Evolutionary conservation across 2,888 invertebrate species (phyloP), one percentile per base, ranked within the genome.

Genomic region (Hylaea fasciaria): DNA sequence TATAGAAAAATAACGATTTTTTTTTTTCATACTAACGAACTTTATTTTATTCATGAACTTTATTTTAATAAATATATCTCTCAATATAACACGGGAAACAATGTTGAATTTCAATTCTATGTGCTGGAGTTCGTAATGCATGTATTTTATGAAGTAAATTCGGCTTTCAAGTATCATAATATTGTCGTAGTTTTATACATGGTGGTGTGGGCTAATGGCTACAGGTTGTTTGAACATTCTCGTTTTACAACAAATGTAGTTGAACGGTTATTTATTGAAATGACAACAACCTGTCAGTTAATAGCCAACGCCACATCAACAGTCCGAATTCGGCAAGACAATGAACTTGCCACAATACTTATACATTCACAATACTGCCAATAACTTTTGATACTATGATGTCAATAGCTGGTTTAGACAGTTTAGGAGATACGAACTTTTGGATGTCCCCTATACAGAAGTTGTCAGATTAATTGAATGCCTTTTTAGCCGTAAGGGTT

Each of bases 401-500:
- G 40, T 55, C 62, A 55, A 63, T 53, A 58, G 51, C 39, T 52
- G 53, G 37, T 57, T 48, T 62, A 47, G 39, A 71, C 76, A 71
- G 68, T 75, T 76, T 82, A 79, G 76, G 68, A 76, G 68, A 77
- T 74, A 78, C 37, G 14, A 81, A 79, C 69, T 78, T 85, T 87
- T 87, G 80, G 84, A 87, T 78, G 76, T 72, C 82, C 82, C 22
- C 76, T 86, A 83, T 87, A 87, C 83, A 85, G 80, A 86, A 77
- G 80, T 85, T 81, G 81, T 81, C 84, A 78, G 73, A 75, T 71
- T 72, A 73, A 72, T 52, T 40, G 52, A 81, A 81, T 85, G 88
- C 89, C 89, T 90, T 90, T 81, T 83, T 90, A 89, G 87, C 80
- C 70, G 48, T 89, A 87, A 89, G 86, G 82, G 79, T 81, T 83